A percentile compares a stretch with the other conserved stretches of the same genome.
Conservation (phyloP, 2,888 invertebrate species). For the Chymomyza procnemis region DNA sequence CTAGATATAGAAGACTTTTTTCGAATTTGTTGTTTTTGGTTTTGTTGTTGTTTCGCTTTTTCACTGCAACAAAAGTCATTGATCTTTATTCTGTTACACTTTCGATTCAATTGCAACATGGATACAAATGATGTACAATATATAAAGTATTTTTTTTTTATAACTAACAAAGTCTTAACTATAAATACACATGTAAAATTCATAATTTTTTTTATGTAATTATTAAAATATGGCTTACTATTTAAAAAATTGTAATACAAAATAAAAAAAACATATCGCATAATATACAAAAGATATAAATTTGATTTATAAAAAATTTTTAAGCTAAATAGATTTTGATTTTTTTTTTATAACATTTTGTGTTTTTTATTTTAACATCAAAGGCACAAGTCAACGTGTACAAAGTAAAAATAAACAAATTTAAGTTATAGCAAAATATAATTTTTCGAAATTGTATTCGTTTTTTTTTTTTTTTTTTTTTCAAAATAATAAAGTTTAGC, state of each 20-base stretch:
- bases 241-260: conserved; percentile 67
- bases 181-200: conserved; percentile 71
- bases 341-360: conserved; percentile 37
- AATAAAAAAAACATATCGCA: conserved; percentile 16
- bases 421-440: conserved; percentile 51
- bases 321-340: neutral
- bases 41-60: conserved; percentile 44
- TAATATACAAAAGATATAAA: conserved; percentile 3
- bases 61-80: conserved; percentile 75
- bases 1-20: conserved; percentile 34
- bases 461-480: conserved; percentile 14
- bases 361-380: conserved; percentile 65
- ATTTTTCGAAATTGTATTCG: neutral
- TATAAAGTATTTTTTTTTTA: conserved; percentile 43
- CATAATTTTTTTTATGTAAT: conserved; percentile 26
- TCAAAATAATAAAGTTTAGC: conserved; percentile 14
- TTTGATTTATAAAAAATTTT: neutral
- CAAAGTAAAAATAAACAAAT: conserved; percentile 58
- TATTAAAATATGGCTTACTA: conserved; percentile 59
- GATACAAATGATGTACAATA: conserved; percentile 53
- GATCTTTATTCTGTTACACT: conserved; percentile 76
- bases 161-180: conserved; percentile 55
- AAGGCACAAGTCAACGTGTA: conserved; percentile 80
- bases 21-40: conserved; percentile 43
- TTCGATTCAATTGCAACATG: conserved; percentile 68